Conservation (phyloP, 2,888 invertebrate species). For the Eristalinus sepulchralis region DNA sequence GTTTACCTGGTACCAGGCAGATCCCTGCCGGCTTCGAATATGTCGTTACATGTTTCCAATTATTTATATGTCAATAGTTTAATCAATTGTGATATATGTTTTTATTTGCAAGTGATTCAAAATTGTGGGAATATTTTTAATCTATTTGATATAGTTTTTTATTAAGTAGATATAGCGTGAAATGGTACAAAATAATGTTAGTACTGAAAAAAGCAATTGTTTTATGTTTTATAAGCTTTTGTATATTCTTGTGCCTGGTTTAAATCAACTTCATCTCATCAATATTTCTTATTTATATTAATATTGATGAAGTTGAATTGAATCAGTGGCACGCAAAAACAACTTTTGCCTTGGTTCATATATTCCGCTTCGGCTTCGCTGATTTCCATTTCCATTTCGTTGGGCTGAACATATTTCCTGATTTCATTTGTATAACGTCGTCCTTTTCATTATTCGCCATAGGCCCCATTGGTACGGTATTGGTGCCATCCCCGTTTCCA, state of each 20-base stretch:
- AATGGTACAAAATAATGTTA: no score
- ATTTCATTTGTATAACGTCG: conserved; percentile 25
- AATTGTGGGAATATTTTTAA: no score
- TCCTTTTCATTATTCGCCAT: conserved; percentile 33
- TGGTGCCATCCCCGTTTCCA: not conserved
- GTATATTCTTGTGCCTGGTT: not conserved
- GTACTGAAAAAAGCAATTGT: no score
- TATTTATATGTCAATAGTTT: no score
- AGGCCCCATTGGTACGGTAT: not conserved
- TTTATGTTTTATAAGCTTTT: no score
- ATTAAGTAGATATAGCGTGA: no score
- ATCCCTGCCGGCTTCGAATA: no score
- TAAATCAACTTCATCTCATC: not conserved
- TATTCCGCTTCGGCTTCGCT: conserved; percentile 25
- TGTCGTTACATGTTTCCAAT: no score
- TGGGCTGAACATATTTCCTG: conserved; percentile 24
- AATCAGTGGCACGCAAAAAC: conserved; percentile 18
- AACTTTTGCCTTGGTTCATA: conserved; percentile 15
- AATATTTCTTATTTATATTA: not conserved
- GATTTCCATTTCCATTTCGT: conserved; percentile 25
- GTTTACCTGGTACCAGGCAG: no score
- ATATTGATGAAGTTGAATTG: not conserved
- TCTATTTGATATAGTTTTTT: no score
- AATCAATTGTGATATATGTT: no score
- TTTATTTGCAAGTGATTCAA: no score